Evolutionary conservation across 2,113 vertebrate genomes (phyloP), one percentile per base, ranked within the genome.

Genomic region (Cyanistes caeruleus): DNA sequence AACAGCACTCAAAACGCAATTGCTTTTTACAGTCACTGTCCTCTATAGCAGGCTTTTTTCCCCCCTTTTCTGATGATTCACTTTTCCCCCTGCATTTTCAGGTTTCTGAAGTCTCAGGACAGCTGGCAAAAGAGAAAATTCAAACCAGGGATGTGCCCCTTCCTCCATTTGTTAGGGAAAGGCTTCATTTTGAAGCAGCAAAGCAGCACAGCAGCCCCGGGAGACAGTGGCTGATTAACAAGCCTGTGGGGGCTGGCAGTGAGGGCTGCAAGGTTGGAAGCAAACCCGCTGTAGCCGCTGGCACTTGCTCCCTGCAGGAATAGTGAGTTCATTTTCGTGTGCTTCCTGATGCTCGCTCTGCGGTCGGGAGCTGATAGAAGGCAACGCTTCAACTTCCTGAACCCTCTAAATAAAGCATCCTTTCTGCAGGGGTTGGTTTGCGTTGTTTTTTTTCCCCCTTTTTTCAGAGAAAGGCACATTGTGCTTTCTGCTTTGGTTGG

Each of bases 331-430:
- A 89, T 96, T 97, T 97, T 95, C 94, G 76, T 93, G 85, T 0
- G 3, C 92, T 96, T 96, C 95, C 96, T 96, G 93, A 88, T 44
- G 93, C 85, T 93, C 12, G 49, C 79, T 91, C 92, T 93, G 94
- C n/a, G 79, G 95, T 64, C 15, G n/a, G 3, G 83, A 90, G 90
- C 85, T 84, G 92, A 95, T 81, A 93, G 95, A 95, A 84, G 83
- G 95, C 93, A 94, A 75, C 1, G 25, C 82, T 91, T 86, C 37
- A 23, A 72, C 96, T 97, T 96, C 96, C 96, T 96, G 96, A 84
- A 33, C 41, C 69, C 88, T 87, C 90, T 64, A 88, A 92, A 96
- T 89, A 96, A 95, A 95, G 92, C 95, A 75, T 84, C 92, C 92
- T 84, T 97, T 97, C 86, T 96, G 3, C 4, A 44, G 28, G 64